Evolutionary conservation across 2,888 invertebrate genomes (phyloP).

Genomic region (Volucella inanis): DNA sequence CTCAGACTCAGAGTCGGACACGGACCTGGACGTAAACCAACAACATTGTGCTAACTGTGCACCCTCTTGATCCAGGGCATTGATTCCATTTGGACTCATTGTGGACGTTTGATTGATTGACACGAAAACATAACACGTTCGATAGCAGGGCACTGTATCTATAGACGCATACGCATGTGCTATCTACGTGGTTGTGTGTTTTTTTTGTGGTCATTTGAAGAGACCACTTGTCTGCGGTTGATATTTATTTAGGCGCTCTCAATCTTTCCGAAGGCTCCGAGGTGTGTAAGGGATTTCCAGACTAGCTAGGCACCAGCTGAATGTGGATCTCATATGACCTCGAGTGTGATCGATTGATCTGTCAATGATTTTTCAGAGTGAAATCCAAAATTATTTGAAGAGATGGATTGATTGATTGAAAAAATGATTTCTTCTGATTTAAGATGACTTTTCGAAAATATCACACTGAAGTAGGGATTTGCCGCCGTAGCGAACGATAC

Average conservation of each 20-base stretch:
- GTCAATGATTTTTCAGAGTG: slow-evolving; percentile 72
- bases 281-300: background rate
- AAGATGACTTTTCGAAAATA: slow-evolving; percentile 66
- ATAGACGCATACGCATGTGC: background rate
- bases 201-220: slow-evolving; percentile 53
- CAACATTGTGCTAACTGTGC: background rate
- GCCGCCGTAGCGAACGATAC: slow-evolving; percentile 25
- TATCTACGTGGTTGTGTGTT: slow-evolving; percentile 10
- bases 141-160: slow-evolving; percentile 28
- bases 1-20: background rate
- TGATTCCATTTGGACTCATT: slow-evolving; percentile 70
- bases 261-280: slow-evolving; percentile 32
- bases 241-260: slow-evolving; percentile 71
- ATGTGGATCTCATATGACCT: slow-evolving; percentile 59
- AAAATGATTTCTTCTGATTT: slow-evolving; percentile 72
- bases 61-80: slow-evolving; percentile 47
- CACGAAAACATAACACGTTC: slow-evolving; percentile 71
- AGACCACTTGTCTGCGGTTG: slow-evolving; percentile 72
- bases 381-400: slow-evolving; percentile 69
- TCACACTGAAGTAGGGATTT: slow-evolving; percentile 60
- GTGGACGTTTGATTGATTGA: slow-evolving; percentile 72
- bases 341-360: slow-evolving; percentile 75
- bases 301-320: slow-evolving; percentile 8
- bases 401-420: slow-evolving; percentile 75
- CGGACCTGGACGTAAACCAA: too few relatives aligned